Evolutionary conservation across 2,797 vertebrate species (phyloP), one percentile per base, ranked within the genome.

Genomic region (Leptoclinus maculatus): DNA sequence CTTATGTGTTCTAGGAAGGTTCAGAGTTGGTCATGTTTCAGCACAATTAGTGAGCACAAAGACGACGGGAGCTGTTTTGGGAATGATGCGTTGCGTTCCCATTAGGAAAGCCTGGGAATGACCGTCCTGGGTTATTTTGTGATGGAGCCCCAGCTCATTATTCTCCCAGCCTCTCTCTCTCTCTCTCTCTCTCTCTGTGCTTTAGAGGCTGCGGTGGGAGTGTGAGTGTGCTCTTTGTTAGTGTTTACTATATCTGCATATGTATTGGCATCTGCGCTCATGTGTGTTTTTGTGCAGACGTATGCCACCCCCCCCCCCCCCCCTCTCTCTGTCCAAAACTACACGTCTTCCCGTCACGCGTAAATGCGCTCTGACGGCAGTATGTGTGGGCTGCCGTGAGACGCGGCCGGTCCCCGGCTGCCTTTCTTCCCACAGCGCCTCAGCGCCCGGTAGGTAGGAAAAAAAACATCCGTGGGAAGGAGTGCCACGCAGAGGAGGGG

Each of bases 341-440:
- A 65, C 71, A 38, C 21, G 54, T 86, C 68, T 80, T 39, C 65
- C 63, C 60, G 84, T 91, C 88, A 88, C 87, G 80, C 73, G 7
- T 78, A 86, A 92, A 92, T 66, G 58, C 2, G 56, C 75, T 79
- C 56, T 84, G 92, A 89, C 85, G 68, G 85, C 82, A 38, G 71
- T 11, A 34, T 90, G 87, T 91, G 89, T 92, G 89, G 84, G 83
- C 85, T 47, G 53, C 76, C 25, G 9, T 56, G 34, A 83, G 69
- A 83, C 69, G 5, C 17, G 32, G 47, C 63, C 66, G 10, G 14
- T 51, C 36, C 79, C 21, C 1, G 32, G n/a, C 56, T 23, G 58
- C 66, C 59, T 76, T 81, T 82, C 82, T 91, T 90, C 76, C 79
- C 83, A 84, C 79, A 75, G 71, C 34, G 54, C 43, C 73, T 69